Conservation (phyloP, 2,797 vertebrate species). For the Nannoperca australis region DNA sequence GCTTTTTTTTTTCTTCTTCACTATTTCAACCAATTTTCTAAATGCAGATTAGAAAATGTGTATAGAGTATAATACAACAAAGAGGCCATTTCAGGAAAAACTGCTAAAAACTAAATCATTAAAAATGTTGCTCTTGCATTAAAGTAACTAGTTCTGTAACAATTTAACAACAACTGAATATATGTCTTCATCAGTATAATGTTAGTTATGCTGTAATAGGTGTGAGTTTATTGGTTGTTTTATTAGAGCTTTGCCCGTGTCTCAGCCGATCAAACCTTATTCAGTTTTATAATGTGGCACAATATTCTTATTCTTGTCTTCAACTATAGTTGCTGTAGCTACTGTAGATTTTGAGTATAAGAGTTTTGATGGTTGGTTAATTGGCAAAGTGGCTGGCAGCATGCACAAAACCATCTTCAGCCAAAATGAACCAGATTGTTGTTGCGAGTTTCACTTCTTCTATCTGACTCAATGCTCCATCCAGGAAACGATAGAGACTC, state of each 20-base stretch:
- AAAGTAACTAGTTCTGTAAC: not conserved
- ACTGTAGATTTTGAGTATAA: not conserved
- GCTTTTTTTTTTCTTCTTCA: not conserved
- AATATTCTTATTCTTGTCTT: not conserved
- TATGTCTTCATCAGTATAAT: not conserved
- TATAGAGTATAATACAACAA: not conserved
- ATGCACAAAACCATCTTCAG: not conserved
- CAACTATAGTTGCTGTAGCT: not conserved
- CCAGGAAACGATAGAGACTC: slow-evolving; percentile 73
- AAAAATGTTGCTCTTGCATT: not conserved
- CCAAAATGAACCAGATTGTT: not conserved
- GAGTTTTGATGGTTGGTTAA: not conserved
- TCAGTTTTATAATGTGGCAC: not conserved
- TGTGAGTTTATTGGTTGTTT: slow-evolving; percentile 1
- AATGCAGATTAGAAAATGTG: not conserved
- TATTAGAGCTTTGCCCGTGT: not conserved
- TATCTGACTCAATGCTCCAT: slow-evolving; percentile 11
- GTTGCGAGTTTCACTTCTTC: not conserved
- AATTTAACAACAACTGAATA: not conserved
- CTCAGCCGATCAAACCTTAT: not conserved
- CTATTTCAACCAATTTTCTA: not conserved
- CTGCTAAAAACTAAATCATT: not conserved
- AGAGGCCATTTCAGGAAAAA: not conserved
- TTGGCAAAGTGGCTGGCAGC: not conserved
- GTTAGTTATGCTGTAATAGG: not conserved